phyloP scores from a whole-genome alignment of 2,888 invertebrate genomes.

The Trachelus troglodyta region DNA sequence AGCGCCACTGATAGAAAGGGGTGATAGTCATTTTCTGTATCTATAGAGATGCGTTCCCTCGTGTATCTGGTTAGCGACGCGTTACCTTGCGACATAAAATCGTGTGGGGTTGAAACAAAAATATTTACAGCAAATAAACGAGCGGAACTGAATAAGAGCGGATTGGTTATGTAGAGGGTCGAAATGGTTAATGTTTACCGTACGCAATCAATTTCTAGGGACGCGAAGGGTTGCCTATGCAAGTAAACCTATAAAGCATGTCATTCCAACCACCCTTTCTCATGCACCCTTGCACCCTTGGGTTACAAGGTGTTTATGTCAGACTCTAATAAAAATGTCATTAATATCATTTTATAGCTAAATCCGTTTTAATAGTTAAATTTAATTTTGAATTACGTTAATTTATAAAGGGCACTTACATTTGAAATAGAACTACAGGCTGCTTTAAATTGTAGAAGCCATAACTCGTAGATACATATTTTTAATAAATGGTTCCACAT shows the following conservation, averaged over 20 bases:
- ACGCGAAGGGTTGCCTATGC: conserved; percentile 6
- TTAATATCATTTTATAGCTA: background rate
- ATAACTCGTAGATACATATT: background rate
- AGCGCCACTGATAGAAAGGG: background rate
- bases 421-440: too few relatives aligned
- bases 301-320: background rate
- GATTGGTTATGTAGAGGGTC: background rate
- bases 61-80: conserved; percentile 26
- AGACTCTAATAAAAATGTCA: background rate
- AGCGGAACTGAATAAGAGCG: background rate
- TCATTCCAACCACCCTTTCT: background rate
- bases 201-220: conserved; percentile 10
- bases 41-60: conserved; percentile 31
- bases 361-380: background rate
- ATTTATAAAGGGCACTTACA: too few relatives aligned
- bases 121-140: background rate
- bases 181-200: conserved; percentile 14
- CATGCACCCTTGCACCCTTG: background rate
- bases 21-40: background rate
- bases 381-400: too few relatives aligned
- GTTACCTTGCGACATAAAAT: conserved; percentile 19
- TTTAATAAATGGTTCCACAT: background rate
- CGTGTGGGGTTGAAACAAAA: conserved; percentile 12
- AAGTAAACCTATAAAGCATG: background rate
- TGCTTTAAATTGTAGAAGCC: background rate